Evolutionary conservation across 53 echinoderm and acorn worm species (phyloP).

Genomic region (Hippasteria phrygiana): DNA sequence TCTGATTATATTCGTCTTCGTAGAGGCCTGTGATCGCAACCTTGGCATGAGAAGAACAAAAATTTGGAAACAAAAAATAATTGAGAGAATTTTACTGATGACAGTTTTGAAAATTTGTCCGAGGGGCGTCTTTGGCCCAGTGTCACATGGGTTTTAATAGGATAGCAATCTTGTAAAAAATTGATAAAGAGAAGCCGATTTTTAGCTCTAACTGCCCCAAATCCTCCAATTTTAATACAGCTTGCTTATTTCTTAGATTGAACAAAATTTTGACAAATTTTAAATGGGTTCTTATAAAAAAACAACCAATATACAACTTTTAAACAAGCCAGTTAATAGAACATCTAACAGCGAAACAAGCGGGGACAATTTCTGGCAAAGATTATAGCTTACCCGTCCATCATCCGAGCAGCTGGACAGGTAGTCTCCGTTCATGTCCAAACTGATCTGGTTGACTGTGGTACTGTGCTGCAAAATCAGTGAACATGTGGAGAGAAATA

Average conservation of each 20-base stretch:
- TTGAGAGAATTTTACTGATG: not conserved
- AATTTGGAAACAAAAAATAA: not conserved
- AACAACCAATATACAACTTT: too few species aligned
- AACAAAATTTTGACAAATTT: too few species aligned
- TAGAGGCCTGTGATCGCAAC: conserved; percentile 96
- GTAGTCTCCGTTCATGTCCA: conserved; percentile 91
- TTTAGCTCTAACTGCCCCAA: too few species aligned
- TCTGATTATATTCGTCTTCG: conserved; percentile 89
- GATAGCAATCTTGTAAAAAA: too few species aligned
- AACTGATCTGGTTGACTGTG: conserved; percentile 95
- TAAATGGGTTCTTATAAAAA: too few species aligned
- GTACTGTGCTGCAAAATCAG: conserved; percentile 77
- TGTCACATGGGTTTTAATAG: too few species aligned
- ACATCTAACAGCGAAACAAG: not conserved
- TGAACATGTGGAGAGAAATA: not conserved
- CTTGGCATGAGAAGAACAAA: conserved; percentile 55
- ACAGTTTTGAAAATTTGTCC: too few species aligned
- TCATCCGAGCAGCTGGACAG: conserved; percentile 97
- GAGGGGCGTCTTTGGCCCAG: too few species aligned
- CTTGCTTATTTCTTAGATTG: too few species aligned
- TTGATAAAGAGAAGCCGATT: too few species aligned
- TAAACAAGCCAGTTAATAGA: not conserved
- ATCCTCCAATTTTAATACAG: too few species aligned
- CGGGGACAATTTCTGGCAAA: not conserved
- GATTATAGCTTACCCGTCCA: conserved; percentile 77